Base-by-base conservation (phyloP, 2,797 vertebrate species). In the Lutjanus argentimaculatus region DNA sequence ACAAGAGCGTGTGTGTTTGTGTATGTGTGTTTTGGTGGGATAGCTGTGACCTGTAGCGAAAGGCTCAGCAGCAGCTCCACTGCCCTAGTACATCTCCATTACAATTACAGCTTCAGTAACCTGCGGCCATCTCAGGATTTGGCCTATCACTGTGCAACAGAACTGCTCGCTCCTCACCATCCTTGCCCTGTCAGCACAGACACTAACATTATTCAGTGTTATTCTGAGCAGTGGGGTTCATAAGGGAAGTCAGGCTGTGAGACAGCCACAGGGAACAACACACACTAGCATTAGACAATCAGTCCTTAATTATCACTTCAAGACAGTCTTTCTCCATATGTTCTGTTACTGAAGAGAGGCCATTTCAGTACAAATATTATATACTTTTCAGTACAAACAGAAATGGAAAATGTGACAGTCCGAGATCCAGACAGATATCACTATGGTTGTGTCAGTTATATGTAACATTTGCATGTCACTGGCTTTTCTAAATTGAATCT, bases 191-290 rank as follows among this genome's bases (percentile, higher is more conserved):
- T 69, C 75, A 71, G 74, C 10, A 13, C 58, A 88, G 68, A 85
- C 56, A 65, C 65, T 43, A 36, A 77, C 68, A 73, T 82, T 70
- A 81, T 65, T 76, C 70, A 48, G n/a, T 64, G 67, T 80, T 67
- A 74, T 53, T 87, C 74, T 67, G 61, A 67, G 77, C 79, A 61
- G 46, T 14, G 12, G 51, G 62, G 58, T 57, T 80, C 25, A 15
- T 52, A 65, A 49, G 22, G 36, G 25, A 58, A 22, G 36, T 79
- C 43, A 43, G 68, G 66, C 63, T 77, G 72, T 19, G 21, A 65
- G 43, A 72, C 69, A 55, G 19, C 13, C 45, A 65, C 66, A 53
- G 72, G 57, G 67, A 25, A 62, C 49, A 57, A 49, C n/a, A 30
- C n/a, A 30, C 48, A 43, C 17, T 19, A n/a, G n/a, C 58, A 72